Evolutionary conservation across 2,113 vertebrate genomes (phyloP).

Genomic region (Gadus chalcogrammus): DNA sequence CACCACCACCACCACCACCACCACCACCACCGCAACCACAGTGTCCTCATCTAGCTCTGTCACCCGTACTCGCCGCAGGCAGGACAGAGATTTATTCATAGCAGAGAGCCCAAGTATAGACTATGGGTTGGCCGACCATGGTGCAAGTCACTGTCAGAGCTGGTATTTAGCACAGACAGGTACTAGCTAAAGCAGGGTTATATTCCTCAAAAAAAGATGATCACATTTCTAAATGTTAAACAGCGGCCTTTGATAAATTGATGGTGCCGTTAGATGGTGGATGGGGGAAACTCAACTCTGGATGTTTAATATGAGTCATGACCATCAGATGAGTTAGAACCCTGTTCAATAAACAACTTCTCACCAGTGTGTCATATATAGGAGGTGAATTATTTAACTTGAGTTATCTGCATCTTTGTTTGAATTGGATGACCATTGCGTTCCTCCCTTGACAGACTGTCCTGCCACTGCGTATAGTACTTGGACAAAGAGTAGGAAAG

Average conservation of each 20-base stretch:
- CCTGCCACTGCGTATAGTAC: too few species aligned
- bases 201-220: background rate
- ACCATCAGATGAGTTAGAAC: too few species aligned
- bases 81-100: slow-evolving; percentile 42
- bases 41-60: slow-evolving; percentile 67
- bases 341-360: too few species aligned
- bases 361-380: too few species aligned
- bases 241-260: slow-evolving; percentile 35
- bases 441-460: too few species aligned
- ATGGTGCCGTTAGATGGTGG: slow-evolving; percentile 26
- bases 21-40: slow-evolving; percentile 9
- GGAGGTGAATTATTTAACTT: too few species aligned
- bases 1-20: too few species aligned
- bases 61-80: slow-evolving; percentile 46
- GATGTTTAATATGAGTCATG: too few species aligned
- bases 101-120: slow-evolving; percentile 47
- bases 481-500: too few species aligned
- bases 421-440: too few species aligned
- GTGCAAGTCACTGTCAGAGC: background rate
- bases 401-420: too few species aligned
- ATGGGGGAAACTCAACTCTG: background rate
- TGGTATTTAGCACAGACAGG: background rate
- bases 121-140: slow-evolving; percentile 33
- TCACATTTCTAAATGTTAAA: slow-evolving; percentile 25
- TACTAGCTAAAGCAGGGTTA: background rate